Base-by-base conservation (phyloP, 2,113 vertebrate species). In the Eubucco bourcierii region DNA sequence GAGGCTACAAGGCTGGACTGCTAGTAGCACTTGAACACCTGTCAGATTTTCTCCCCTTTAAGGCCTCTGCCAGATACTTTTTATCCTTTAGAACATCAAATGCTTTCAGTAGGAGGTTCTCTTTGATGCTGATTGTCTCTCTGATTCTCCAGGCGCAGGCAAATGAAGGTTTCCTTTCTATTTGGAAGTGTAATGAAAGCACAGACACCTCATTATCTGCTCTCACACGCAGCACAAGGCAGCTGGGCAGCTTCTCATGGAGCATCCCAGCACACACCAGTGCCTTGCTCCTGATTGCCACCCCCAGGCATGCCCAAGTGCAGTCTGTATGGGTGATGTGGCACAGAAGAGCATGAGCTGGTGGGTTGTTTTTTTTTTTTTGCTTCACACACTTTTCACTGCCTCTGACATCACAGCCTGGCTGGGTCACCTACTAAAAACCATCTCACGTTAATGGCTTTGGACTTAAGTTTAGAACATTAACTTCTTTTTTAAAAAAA, bases 41-140 rank as follows among this genome's bases (percentile, higher is more conserved):
- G 91, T 82, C 92, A 90, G 87, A 80, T 88, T 94, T 81, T 15
- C 37, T 44, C 28, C 28, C 83, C 79, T 88, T 53, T 58, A 86
- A 87, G 81, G 81, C 73, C 67, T 55, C 74, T 90, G 56, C 75
- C 87, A 90, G 86, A 87, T 56, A 74, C 31, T 90, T 74, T 96
- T 93, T 72, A 77, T 92, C 75, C 91, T 92, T 72, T 64, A 34
- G 12, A 87, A 65, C 44, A 94, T 86, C 76, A 83, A 64, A 84
- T 78, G 80, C 29, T 68, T 89, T 91, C 90, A 75, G 68, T 33
- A 70, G 47, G 74, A 92, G 53, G 44, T 50, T 86, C 58, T 86
- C 80, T 95, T 90, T 93, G 88, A 94, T 84, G 76, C 90, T 31
- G 53, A 52, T 94, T 66, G 94, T 87, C 74, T 23, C 63, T 80